Conservation (phyloP, 1,140 invertebrate genomes). For the Drosophila mojavensis region DNA sequence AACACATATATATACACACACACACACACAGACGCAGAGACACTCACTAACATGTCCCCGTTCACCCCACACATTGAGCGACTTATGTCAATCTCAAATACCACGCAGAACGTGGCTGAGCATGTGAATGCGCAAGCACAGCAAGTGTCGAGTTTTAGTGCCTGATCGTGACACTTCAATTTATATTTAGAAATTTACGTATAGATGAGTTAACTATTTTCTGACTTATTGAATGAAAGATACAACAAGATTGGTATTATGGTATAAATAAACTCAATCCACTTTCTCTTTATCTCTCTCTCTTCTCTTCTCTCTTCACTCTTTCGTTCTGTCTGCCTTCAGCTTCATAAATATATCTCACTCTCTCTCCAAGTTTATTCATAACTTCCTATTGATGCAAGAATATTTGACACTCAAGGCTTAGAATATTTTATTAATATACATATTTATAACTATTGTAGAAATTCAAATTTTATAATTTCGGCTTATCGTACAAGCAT, state of each 20-base stretch:
- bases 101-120: slow-evolving; percentile 10
- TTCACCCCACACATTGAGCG: background rate
- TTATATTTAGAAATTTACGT: background rate
- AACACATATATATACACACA: slow-evolving; percentile 27
- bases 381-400: too few species aligned
- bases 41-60: too few species aligned
- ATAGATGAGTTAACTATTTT: too few species aligned
- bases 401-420: too few species aligned
- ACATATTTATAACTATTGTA: too few species aligned
- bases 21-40: too few species aligned
- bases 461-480: background rate
- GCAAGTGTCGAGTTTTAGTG: background rate
- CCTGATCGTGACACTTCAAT: background rate
- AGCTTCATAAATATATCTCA: background rate
- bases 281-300: background rate
- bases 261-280: background rate
- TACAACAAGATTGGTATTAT: too few species aligned
- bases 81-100: slow-evolving; percentile 7
- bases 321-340: background rate
- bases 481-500: too few species aligned
- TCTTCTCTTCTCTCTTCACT: background rate
- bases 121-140: background rate
- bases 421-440: too few species aligned
- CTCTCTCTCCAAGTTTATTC: background rate
- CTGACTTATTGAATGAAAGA: too few species aligned